Base-by-base conservation (phyloP, 2,113 vertebrate species). In the Osmerus eperlanus region DNA sequence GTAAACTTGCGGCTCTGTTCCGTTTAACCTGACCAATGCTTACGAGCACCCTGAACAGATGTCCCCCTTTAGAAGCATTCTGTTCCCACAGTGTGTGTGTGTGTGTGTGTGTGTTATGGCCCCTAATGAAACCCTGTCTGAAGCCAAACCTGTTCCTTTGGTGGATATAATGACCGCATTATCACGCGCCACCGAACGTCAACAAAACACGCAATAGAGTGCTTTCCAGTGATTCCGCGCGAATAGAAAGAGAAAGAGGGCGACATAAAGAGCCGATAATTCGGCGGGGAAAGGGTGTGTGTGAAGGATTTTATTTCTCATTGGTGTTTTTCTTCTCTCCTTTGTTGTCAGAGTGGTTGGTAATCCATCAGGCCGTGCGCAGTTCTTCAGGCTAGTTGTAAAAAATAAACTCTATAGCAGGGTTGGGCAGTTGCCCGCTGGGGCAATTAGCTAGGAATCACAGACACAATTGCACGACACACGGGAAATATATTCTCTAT, bases 111-210 rank as follows among this genome's bases (percentile, higher is more conserved):
- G 74, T 90, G 91, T 87, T 89, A 89, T 89, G 92, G 91, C 92
- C 89, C 91, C 86, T 41, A 92, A 87, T 89, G 94, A 95, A 96
- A 94, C 93, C 95, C 94, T 91, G 94, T 93, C 94, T 92, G 92
- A 95, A 95, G 93, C 94, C 92, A 95, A 96, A 97, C 95, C 96
- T 97, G 96, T 94, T 95, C 94, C 93, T 91, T 95, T 95, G 91
- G 91, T 90, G 87, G 84, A 89, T 90, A 97, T 96, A 97, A 98
- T 97, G 94, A 95, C 91, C 95, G 93, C 93, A 94, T 98, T 98
- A 98, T 94, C 92, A 94, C 95, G 94, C 95, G 90, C 95, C 95
- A 94, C 88, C 94, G 95, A 91, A 89, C 95, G 92, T 90, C 91
- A 92, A 98, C 96, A 98, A 98, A 94, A 94, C 93, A 90, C 91